phyloP scores from a whole-genome alignment of 23 tunicate species.

The Ascidia mentula region DNA sequence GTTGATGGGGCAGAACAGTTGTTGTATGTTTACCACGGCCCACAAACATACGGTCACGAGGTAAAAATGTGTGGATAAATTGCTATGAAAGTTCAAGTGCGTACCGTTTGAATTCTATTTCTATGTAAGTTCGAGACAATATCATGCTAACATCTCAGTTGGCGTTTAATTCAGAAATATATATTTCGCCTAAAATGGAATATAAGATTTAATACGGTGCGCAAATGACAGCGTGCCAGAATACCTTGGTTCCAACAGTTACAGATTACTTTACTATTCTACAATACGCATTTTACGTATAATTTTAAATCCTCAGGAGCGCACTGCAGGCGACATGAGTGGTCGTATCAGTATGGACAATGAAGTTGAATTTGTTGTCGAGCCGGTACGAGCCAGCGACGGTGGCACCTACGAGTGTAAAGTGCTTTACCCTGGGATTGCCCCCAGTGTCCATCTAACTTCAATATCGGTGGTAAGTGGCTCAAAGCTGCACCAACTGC shows the following conservation, averaged over 20 bases:
- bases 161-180: too few relatives aligned
- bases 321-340: conserved; percentile 31
- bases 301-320: conserved; percentile 31
- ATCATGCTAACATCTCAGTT: too few relatives aligned
- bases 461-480: conserved; percentile 24
- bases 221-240: too few relatives aligned
- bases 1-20: conserved; percentile 9
- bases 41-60: conserved; percentile 16
- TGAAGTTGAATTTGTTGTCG: conserved; percentile 29
- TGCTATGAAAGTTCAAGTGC: neutral
- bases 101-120: too few relatives aligned
- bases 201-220: too few relatives aligned
- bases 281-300: too few relatives aligned
- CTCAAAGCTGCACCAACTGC: too few relatives aligned
- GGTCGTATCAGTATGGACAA: conserved; percentile 42
- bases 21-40: conserved; percentile 26
- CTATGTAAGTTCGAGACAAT: too few relatives aligned
- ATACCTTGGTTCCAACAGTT: neutral
- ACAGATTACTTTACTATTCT: too few relatives aligned
- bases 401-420: conserved; percentile 46
- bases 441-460: conserved; percentile 15
- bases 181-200: too few relatives aligned
- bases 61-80: conserved; percentile 3
- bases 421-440: conserved; percentile 29
- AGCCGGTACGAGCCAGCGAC: conserved; percentile 31